Evolutionary conservation across 2,113 vertebrate species (phyloP).

Genomic region (Pseudolaguvia tuberculata): DNA sequence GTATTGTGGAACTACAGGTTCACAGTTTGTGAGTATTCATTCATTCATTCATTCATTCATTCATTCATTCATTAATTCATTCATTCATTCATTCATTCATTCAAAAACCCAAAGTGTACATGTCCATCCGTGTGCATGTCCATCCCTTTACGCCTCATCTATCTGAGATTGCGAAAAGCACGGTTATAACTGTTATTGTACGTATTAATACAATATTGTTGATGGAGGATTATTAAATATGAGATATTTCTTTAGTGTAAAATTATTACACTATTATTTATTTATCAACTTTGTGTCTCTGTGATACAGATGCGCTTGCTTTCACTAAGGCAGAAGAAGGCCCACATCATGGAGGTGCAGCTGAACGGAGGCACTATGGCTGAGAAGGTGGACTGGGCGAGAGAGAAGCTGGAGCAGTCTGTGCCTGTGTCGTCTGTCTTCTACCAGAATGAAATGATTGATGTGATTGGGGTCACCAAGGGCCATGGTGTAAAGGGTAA

Average conservation of each 20-base stretch:
- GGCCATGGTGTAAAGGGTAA: constrained; percentile 96
- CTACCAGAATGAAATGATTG: constrained; percentile 94
- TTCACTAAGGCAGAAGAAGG: constrained; percentile 90
- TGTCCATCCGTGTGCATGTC: not conserved
- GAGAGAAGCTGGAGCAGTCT: constrained; percentile 89
- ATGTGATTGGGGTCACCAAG: constrained; percentile 95
- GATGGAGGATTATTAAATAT: no score
- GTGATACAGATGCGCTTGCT: constrained; percentile 84
- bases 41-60: not conserved
- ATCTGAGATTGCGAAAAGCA: not conserved
- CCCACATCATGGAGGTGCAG: constrained; percentile 97
- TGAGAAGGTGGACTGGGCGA: constrained; percentile 94
- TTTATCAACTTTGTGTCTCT: not conserved
- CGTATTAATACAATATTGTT: no score
- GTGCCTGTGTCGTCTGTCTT: constrained; percentile 80
- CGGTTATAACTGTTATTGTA: rapidly evolving
- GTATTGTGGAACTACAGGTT: no score
- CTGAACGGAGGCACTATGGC: constrained; percentile 86
- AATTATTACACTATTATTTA: no score
- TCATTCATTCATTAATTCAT: not conserved
- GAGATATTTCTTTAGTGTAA: no score
- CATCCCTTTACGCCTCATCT: not conserved
- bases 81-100: no score
- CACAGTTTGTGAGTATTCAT: no score
- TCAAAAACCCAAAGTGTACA: no score